phyloP scores from a whole-genome alignment of 1,140 invertebrate genomes.

The Cydia pomonella region DNA sequence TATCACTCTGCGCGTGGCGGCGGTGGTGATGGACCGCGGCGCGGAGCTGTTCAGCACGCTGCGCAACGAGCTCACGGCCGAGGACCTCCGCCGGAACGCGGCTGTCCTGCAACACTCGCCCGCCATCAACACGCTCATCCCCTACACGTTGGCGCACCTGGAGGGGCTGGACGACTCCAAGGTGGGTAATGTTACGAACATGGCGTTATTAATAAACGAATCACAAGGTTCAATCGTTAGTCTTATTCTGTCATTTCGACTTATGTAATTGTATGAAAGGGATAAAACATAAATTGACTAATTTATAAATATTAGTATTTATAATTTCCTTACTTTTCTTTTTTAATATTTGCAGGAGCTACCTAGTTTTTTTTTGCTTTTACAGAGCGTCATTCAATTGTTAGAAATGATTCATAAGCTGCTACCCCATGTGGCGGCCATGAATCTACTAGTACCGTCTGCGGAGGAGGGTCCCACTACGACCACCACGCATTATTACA shows the following conservation, averaged over 20 bases:
- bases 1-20: conserved; percentile 57
- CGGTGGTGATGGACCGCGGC: conserved; percentile 53
- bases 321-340: no score
- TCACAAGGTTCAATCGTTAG: no score
- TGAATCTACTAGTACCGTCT: conserved; percentile 86
- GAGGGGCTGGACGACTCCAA: conserved; percentile 70
- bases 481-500: conserved; percentile 92
- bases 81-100: conserved; percentile 59
- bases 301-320: no score
- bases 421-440: conserved; percentile 92
- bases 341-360: no score
- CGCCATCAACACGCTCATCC: conserved; percentile 63
- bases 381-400: conserved; percentile 93
- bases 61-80: conserved; percentile 59
- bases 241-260: no score
- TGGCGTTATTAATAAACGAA: background rate
- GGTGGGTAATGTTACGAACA: conserved; percentile 45
- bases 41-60: conserved; percentile 58
- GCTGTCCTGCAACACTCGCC: conserved; percentile 60
- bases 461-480: conserved; percentile 58
- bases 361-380: conserved; percentile 34
- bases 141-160: conserved; percentile 64
- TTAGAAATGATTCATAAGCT: conserved; percentile 95
- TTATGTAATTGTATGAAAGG: no score
- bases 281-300: no score